Percentiles rank a stretch among this genome's conserved stretches.
These are phyloP conservation scores for Apodemia mormo DNA, from an alignment of 2,888 invertebrate species.

Conservation along the genomic window DNA sequence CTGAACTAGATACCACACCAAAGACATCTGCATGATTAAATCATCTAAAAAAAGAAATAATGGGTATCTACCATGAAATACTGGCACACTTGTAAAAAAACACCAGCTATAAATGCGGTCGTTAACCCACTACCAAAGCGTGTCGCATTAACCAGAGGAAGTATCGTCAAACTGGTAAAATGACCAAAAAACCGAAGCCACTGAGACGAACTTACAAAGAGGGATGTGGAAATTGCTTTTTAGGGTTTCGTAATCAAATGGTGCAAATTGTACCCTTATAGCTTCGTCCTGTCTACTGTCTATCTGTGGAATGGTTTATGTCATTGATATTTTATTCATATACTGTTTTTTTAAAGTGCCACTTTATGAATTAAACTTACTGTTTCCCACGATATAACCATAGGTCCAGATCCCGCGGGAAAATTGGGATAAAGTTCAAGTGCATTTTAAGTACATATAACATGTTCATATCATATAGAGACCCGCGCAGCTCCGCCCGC, in stretches of 20 bases:
- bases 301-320: not conserved
- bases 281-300: not conserved
- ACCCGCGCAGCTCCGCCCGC: too few species aligned
- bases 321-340: not conserved
- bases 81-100: not conserved
- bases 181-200: not conserved
- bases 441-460: too few species aligned
- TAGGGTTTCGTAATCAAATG: not conserved
- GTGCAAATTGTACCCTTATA: not conserved
- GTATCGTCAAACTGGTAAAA: constrained; percentile 8
- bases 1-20: too few species aligned
- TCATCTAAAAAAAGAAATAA: not conserved
- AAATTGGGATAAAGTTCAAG: too few species aligned
- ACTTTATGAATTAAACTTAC: too few species aligned
- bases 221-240: not conserved
- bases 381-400: too few species aligned
- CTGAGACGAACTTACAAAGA: not conserved
- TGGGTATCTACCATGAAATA: not conserved
- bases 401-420: too few species aligned
- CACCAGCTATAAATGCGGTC: constrained; percentile 5
- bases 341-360: too few species aligned
- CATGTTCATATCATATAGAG: too few species aligned
- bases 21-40: too few species aligned
- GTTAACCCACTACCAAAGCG: constrained; percentile 15
- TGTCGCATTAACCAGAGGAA: constrained; percentile 13